phyloP scores from a whole-genome alignment of 2,888 invertebrate species.

The Anodontia alba region DNA sequence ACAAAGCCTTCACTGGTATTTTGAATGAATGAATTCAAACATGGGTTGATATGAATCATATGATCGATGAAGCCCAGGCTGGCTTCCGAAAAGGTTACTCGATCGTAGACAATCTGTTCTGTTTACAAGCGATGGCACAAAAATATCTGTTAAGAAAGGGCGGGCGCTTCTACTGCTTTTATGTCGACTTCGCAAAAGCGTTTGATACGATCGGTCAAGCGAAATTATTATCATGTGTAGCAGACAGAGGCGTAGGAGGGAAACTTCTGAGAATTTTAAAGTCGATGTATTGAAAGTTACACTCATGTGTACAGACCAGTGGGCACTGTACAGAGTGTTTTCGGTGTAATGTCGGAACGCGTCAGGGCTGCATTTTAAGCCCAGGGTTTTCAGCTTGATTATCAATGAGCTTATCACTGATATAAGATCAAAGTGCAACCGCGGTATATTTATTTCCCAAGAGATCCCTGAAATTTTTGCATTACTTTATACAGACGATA shows the following conservation, averaged over 20 bases:
- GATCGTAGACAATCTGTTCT: background rate
- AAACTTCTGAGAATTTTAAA: background rate
- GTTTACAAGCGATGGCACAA: background rate
- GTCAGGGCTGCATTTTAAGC: background rate
- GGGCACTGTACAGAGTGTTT: background rate
- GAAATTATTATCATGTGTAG: background rate
- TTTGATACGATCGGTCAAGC: background rate
- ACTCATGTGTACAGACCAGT: background rate
- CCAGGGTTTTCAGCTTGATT: background rate
- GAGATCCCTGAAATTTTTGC: background rate
- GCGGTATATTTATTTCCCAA: background rate
- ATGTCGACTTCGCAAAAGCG: background rate
- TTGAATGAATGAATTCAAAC: no score
- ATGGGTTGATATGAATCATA: no score
- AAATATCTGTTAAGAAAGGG: background rate
- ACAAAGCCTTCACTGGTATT: background rate
- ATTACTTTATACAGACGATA: background rate
- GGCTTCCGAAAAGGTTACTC: background rate
- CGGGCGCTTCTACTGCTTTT: background rate
- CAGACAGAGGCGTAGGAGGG: background rate
- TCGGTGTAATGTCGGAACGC: background rate
- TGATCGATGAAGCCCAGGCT: constrained; percentile 6
- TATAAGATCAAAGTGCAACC: background rate
- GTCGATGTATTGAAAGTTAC: background rate
- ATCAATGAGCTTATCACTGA: background rate